Evolutionary conservation across 2,113 vertebrate genomes (phyloP).

Genomic region (Oncorhynchus tshawytscha): DNA sequence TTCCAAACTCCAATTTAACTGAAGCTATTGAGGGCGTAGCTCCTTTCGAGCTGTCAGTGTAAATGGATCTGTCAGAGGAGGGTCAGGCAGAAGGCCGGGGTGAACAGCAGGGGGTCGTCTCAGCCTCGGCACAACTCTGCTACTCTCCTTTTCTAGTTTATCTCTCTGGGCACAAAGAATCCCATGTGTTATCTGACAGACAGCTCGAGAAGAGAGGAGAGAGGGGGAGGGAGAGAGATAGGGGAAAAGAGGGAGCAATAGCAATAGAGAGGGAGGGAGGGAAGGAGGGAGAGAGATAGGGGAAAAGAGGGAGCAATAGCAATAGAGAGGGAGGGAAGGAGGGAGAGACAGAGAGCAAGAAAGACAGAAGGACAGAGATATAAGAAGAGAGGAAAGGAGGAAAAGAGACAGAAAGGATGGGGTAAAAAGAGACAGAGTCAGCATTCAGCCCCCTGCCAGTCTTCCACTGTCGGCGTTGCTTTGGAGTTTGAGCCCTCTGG

Average conservation of each 20-base stretch:
- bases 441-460: constrained; percentile 8
- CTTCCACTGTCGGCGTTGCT: constrained; percentile 22
- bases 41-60: no score
- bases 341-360: not conserved
- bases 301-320: not conserved
- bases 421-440: not conserved
- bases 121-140: no score
- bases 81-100: no score
- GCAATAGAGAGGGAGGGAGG: not conserved
- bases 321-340: not conserved
- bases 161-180: no score
- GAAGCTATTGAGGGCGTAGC: no score
- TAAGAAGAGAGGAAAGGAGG: not conserved
- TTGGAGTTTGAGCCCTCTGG: constrained; percentile 42
- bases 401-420: not conserved
- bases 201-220: not conserved
- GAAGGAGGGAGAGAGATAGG: not conserved
- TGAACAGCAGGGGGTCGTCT: no score
- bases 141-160: no score
- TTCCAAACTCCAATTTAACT: no score
- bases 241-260: not conserved
- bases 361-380: constrained; percentile 2
- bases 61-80: no score
- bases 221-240: not conserved
- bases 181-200: not conserved